phyloP scores from a whole-genome alignment of 2,797 vertebrate species.

The Enteromius mattozi region DNA sequence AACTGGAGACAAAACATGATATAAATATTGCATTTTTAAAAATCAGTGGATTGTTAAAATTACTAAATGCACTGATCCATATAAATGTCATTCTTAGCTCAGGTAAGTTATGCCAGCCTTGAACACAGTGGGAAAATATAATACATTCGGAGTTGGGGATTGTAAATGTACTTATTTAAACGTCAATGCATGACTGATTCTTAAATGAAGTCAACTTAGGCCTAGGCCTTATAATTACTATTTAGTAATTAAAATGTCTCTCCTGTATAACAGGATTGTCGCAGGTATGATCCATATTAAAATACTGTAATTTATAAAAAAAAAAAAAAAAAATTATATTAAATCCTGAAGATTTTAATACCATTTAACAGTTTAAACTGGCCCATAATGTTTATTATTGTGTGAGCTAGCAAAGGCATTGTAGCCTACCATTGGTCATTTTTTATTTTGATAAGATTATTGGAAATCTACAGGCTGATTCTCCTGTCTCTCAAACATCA shows the following conservation, averaged over 20 bases:
- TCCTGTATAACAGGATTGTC: not conserved
- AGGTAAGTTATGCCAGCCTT: not conserved
- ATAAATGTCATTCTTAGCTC: not conserved
- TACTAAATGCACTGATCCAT: not conserved
- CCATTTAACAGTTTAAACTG: not conserved
- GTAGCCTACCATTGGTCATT: slow-evolving; percentile 29
- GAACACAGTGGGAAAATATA: not conserved
- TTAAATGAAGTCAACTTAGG: not conserved
- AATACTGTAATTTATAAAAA: not conserved
- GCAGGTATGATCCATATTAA: not conserved
- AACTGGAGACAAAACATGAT: not conserved
- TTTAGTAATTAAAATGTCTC: not conserved
- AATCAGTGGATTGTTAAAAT: not conserved
- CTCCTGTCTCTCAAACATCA: slow-evolving; percentile 21
- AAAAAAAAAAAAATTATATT: too few species aligned
- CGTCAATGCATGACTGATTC: not conserved
- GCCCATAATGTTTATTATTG: not conserved
- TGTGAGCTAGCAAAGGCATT: not conserved
- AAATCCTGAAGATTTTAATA: not conserved
- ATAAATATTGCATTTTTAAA: not conserved
- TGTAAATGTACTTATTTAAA: not conserved
- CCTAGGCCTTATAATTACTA: not conserved
- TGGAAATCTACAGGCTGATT: not conserved
- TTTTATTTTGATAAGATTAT: not conserved
- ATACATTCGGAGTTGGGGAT: not conserved